Conservation (phyloP, 1,140 invertebrate species). For the Tachypleus tridentatus region DNA sequence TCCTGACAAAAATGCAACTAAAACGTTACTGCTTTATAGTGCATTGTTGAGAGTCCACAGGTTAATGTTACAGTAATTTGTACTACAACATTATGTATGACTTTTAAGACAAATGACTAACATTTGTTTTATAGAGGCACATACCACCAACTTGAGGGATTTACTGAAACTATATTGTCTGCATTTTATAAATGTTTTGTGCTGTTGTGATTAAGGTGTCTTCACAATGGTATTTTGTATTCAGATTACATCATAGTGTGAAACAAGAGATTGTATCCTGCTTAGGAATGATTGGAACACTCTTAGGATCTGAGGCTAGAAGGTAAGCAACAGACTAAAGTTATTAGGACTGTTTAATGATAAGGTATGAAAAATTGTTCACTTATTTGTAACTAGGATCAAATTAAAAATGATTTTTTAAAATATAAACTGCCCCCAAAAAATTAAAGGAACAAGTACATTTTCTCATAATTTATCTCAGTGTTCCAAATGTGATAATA, state of each 20-base stretch:
- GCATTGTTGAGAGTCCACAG: not conserved
- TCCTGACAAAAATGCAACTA: too few relatives aligned
- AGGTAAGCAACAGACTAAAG: conserved; percentile 21
- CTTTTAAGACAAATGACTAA: too few relatives aligned
- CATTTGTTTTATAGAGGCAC: too few relatives aligned
- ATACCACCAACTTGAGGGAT: too few relatives aligned
- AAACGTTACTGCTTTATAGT: too few relatives aligned
- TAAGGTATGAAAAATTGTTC: not conserved
- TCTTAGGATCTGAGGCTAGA: conserved; percentile 27
- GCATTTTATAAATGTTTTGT: not conserved
- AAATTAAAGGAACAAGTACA: too few relatives aligned
- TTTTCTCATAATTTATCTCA: too few relatives aligned
- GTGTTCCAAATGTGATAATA: too few relatives aligned
- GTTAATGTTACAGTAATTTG: not conserved
- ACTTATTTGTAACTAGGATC: too few relatives aligned
- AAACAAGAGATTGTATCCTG: conserved; percentile 29
- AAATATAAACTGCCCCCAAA: too few relatives aligned
- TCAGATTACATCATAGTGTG: conserved; percentile 23
- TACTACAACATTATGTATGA: not conserved
- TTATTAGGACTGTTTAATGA: not conserved
- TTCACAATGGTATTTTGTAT: conserved; percentile 4
- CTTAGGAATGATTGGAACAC: conserved; percentile 28
- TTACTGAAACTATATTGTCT: not conserved
- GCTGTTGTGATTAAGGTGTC: not conserved
- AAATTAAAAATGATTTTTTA: too few relatives aligned